Evolutionary conservation across 2,888 invertebrate genomes (phyloP).

Genomic region (Myopa tessellatipennis): DNA sequence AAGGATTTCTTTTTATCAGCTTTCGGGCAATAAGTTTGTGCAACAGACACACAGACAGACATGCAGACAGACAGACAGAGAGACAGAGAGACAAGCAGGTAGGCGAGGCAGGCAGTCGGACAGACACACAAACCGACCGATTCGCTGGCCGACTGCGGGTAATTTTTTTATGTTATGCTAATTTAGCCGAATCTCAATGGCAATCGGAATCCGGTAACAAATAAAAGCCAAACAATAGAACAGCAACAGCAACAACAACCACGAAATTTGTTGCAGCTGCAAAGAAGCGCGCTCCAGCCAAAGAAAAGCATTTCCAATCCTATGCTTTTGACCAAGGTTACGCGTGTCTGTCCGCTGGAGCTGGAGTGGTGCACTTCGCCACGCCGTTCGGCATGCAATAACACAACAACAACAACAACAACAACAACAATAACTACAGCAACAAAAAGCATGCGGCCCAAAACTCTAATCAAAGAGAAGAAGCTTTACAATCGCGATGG

Average conservation of each 20-base stretch:
- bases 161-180: conserved; percentile 41
- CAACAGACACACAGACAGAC: neutral
- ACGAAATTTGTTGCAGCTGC: conserved; percentile 1
- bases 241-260: neutral
- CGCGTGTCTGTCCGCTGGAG: neutral
- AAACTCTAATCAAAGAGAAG: conserved; percentile 48
- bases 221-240: neutral
- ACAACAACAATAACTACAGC: neutral
- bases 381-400: conserved; percentile 3
- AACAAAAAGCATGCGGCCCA: conserved; percentile 8
- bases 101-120: neutral
- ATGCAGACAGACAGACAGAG: no score
- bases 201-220: conserved; percentile 19
- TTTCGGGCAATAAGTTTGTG: neutral
- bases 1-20: conserved; percentile 5
- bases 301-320: conserved; percentile 28
- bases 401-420: neutral
- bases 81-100: no score
- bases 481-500: conserved; percentile 45
- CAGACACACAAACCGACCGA: neutral
- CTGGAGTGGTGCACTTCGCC: neutral
- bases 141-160: neutral
- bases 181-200: conserved; percentile 44
- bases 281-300: conserved; percentile 13
- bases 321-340: conserved; percentile 29